These are phyloP conservation scores for Mimumesa dahlbomi DNA, from an alignment of 2,888 invertebrate species.

Conservation along the genomic window DNA sequence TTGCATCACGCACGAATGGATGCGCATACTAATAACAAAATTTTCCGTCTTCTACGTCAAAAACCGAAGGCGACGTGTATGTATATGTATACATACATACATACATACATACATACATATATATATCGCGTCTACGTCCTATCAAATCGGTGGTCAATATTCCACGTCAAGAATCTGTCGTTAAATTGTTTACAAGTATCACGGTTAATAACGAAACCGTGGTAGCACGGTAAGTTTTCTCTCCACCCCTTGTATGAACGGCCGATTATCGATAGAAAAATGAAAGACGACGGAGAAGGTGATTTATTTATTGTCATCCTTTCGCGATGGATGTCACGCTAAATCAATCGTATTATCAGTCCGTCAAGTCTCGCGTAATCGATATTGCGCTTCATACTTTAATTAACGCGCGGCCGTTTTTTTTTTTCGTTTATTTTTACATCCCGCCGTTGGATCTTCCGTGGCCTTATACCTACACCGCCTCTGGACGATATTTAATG, in stretches of 20 bases:
- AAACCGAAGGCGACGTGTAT: background rate
- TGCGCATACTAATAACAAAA: conserved; percentile 28
- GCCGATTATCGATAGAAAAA: conserved; percentile 15
- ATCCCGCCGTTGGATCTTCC: too few relatives aligned
- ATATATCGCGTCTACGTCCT: background rate
- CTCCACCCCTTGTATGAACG: background rate
- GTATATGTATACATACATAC: too few relatives aligned
- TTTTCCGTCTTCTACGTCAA: conserved; percentile 6
- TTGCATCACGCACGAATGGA: conserved; percentile 15
- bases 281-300: conserved; percentile 13
- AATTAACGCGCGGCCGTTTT: background rate
- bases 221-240: too few relatives aligned
- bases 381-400: conserved; percentile 14
- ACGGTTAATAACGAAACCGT: background rate
- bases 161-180: background rate
- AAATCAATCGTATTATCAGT: conserved; percentile 30
- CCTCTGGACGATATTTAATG: too few relatives aligned
- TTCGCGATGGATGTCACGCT: conserved; percentile 11
- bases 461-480: too few relatives aligned
- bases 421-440: too few relatives aligned
- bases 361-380: conserved; percentile 20
- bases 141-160: background rate
- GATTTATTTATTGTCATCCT: conserved; percentile 9
- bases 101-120: too few relatives aligned
- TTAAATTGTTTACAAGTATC: background rate